phyloP scores from a whole-genome alignment of 2,797 vertebrate genomes.

The Silurus lanzhouensis region DNA sequence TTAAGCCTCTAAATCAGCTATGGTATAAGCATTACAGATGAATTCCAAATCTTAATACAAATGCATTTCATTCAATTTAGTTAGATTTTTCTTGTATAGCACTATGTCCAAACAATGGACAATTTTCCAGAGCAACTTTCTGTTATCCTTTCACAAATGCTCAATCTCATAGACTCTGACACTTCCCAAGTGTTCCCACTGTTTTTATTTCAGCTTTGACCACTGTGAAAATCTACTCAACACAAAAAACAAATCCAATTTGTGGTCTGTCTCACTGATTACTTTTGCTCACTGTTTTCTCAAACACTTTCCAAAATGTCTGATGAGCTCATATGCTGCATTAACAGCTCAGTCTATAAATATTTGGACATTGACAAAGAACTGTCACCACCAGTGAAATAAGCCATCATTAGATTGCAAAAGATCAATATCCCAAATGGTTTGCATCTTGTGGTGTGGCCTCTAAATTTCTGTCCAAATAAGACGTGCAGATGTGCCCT shows the following conservation, averaged over 20 bases:
- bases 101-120: too few relatives aligned
- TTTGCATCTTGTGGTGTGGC: too few relatives aligned
- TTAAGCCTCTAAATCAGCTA: conserved; percentile 28
- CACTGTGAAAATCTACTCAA: conserved; percentile 48
- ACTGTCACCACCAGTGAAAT: background rate
- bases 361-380: background rate
- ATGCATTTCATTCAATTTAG: conserved; percentile 25
- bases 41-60: conserved; percentile 59
- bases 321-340: background rate
- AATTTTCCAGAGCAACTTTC: conserved; percentile 29
- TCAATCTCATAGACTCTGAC: conserved; percentile 38
- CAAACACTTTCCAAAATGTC: conserved; percentile 36
- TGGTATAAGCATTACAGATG: conserved; percentile 59
- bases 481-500: too few relatives aligned
- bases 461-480: too few relatives aligned
- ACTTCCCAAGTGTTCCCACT: conserved; percentile 25
- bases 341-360: background rate
- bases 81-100: too few relatives aligned
- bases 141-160: conserved; percentile 55
- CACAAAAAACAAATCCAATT: conserved; percentile 40
- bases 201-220: conserved; percentile 25
- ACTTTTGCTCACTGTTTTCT: conserved; percentile 37
- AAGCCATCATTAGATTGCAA: background rate
- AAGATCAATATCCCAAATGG: background rate
- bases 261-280: conserved; percentile 37